Conservation (phyloP, 2,797 vertebrate genomes). For the Brotula barbata region DNA sequence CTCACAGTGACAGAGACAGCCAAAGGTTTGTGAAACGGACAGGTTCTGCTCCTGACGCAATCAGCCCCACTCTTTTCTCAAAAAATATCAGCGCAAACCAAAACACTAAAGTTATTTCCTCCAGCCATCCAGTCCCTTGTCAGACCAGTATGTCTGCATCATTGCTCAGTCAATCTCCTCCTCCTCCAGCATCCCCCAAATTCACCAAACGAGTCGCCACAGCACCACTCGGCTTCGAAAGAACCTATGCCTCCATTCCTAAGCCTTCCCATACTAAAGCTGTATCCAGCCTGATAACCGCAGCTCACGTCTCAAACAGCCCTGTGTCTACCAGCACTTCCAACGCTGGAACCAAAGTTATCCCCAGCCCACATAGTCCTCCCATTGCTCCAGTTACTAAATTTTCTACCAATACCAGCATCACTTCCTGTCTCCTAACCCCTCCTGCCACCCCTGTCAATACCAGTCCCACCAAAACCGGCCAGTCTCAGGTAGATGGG, state of each 20-base stretch:
- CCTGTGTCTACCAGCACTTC: not conserved
- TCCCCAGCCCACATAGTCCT: conserved; percentile 11
- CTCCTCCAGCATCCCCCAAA: conserved; percentile 17
- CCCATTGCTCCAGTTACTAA: conserved; percentile 2
- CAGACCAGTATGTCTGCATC: conserved; percentile 14
- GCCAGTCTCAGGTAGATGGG: conserved; percentile 30
- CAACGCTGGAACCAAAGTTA: not conserved
- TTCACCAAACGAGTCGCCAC: conserved; percentile 9
- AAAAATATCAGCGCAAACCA: conserved; percentile 29
- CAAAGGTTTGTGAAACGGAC: conserved; percentile 36
- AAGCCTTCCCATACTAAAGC: conserved; percentile 46
- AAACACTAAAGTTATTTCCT: conserved; percentile 21
- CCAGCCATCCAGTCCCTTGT: conserved; percentile 20
- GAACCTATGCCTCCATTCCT: conserved; percentile 47
- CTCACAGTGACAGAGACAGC: conserved; percentile 28
- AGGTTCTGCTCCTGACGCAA: conserved; percentile 20
- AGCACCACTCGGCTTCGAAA: conserved; percentile 63
- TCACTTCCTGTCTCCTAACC: conserved; percentile 46
- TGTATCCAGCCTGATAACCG: conserved; percentile 28
- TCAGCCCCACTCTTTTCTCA: conserved; percentile 14
- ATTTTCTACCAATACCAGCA: conserved; percentile 27
- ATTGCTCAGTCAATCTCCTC: not conserved
- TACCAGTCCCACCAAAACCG: conserved; percentile 32
- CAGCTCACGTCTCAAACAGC: conserved; percentile 6
- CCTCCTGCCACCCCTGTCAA: conserved; percentile 56